Evolutionary conservation across 2,888 invertebrate genomes (phyloP).

Genomic region (Ophraella communa): DNA sequence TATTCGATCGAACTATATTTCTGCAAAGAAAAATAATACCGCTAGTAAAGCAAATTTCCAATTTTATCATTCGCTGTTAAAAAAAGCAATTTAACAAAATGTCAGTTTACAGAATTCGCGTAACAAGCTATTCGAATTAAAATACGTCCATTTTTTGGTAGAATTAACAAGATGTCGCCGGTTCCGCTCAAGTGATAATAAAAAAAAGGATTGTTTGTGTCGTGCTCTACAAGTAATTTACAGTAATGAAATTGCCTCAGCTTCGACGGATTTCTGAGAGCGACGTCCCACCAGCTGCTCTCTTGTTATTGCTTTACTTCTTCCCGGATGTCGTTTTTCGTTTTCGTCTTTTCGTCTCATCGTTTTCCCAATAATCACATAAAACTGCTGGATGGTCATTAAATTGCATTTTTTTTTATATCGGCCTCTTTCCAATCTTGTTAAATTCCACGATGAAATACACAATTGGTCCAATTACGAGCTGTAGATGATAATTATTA

Average conservation of each 20-base stretch:
- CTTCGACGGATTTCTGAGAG: conserved; percentile 27
- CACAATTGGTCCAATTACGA: not conserved
- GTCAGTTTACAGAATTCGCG: conserved; percentile 12
- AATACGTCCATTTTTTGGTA: conserved; percentile 13
- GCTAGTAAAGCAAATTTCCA: not conserved
- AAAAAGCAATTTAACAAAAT: conserved; percentile 20
- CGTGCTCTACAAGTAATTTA: conserved; percentile 29
- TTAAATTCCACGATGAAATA: not conserved
- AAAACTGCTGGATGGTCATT: conserved; percentile 21
- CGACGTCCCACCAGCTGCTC: conserved; percentile 24
- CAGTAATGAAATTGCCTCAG: conserved; percentile 31
- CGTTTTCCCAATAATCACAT: conserved; percentile 28
- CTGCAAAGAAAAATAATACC: too few relatives aligned
- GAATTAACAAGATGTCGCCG: conserved; percentile 23
- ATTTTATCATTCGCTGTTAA: not conserved
- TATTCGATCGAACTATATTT: too few relatives aligned
- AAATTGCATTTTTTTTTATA: conserved; percentile 13
- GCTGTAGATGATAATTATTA: not conserved
- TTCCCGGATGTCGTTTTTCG: conserved; percentile 16
- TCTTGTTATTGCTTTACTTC: conserved; percentile 30
- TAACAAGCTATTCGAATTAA: conserved; percentile 19
- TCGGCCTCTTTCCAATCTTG: not conserved
- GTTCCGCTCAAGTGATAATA: conserved; percentile 25
- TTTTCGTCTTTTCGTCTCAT: conserved; percentile 5
- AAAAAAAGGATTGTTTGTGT: conserved; percentile 26